phyloP scores from a whole-genome alignment of 2,113 vertebrate species.

The Tetrao urogallus region DNA sequence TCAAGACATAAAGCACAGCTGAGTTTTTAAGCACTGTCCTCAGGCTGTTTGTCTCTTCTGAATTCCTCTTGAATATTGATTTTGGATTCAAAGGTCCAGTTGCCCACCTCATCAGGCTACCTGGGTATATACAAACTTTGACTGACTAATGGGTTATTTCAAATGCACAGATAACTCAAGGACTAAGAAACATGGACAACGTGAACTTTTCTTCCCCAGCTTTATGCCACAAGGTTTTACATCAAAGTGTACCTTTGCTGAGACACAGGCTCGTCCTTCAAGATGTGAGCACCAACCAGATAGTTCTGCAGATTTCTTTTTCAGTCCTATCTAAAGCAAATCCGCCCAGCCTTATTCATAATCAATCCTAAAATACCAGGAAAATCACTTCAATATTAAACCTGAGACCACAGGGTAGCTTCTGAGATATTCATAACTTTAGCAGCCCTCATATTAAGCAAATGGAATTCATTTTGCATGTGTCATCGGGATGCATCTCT shows the following conservation, averaged over 20 bases:
- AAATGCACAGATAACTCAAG: not conserved
- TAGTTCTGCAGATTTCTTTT: not conserved
- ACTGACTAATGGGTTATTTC: slow-evolving; percentile 6
- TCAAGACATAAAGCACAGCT: not conserved
- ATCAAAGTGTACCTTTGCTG: not conserved
- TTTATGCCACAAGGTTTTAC: slow-evolving; percentile 2
- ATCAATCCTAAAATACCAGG: slow-evolving; percentile 10
- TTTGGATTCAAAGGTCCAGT: slow-evolving; percentile 39
- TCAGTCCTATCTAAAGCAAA: not conserved
- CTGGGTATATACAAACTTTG: not conserved
- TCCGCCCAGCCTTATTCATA: not conserved
- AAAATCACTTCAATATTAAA: slow-evolving; percentile 14
- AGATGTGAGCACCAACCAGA: not conserved
- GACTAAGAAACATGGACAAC: not conserved
- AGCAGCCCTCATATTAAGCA: slow-evolving; percentile 5
- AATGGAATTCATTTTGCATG: slow-evolving; percentile 21
- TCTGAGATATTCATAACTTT: slow-evolving; percentile 10
- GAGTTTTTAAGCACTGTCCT: slow-evolving; percentile 38
- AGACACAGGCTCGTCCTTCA: not conserved
- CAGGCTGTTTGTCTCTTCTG: slow-evolving; percentile 30
- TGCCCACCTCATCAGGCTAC: slow-evolving; percentile 26
- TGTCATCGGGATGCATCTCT: not conserved
- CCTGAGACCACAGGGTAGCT: not conserved
- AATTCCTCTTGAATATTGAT: slow-evolving; percentile 41
- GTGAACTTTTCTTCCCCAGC: not conserved